phyloP scores from a whole-genome alignment of 2,797 vertebrate species.

The Sciaenops ocellatus region DNA sequence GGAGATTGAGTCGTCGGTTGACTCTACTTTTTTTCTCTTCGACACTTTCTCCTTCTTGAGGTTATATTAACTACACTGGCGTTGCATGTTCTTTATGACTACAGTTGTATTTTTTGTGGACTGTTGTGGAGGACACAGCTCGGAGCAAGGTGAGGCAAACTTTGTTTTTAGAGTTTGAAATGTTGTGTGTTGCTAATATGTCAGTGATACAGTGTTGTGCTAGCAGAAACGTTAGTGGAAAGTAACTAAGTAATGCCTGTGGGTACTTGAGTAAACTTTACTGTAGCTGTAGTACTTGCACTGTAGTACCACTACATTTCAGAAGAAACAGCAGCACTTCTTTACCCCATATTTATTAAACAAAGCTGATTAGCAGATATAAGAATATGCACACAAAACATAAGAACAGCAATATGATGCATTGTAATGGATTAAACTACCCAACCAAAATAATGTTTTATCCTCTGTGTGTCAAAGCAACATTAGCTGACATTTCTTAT shows the following conservation, averaged over 20 bases:
- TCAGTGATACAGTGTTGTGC: not conserved
- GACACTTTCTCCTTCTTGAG: not conserved
- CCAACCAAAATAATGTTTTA: no score
- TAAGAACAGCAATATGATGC: not conserved
- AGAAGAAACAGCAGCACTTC: no score
- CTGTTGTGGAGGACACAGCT: not conserved
- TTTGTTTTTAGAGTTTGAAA: not conserved
- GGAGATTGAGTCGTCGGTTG: slow-evolving; percentile 57
- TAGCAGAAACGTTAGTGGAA: no score
- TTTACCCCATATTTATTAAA: no score
- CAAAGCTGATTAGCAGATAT: not conserved
- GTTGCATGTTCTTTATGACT: not conserved
- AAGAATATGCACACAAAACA: not conserved
- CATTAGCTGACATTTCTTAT: no score
- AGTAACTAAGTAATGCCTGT: no score
- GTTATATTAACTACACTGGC: not conserved
- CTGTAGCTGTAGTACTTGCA: not conserved
- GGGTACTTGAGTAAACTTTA: not conserved
- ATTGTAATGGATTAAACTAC: not conserved
- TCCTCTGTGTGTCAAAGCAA: not conserved
- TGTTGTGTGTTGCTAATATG: not conserved
- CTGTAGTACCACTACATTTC: not conserved
- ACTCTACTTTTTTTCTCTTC: no score
- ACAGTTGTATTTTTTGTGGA: not conserved
- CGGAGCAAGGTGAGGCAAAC: not conserved